Evolutionary conservation across 2,888 invertebrate genomes (phyloP), one percentile per base, ranked within the genome.

Genomic region (Andrena minutula): DNA sequence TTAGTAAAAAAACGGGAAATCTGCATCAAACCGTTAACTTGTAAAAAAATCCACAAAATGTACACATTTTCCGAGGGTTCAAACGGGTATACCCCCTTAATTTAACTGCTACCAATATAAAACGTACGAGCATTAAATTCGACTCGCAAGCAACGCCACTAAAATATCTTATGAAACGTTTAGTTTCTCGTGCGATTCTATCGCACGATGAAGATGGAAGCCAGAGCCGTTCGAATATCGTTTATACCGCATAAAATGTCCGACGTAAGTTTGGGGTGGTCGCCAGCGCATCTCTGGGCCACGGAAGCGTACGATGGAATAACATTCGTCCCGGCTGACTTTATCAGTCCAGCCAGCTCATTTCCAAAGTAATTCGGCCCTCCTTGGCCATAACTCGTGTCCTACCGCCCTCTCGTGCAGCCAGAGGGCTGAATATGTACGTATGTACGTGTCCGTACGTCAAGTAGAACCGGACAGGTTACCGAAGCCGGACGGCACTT

Each of bases 361-460:
- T 85, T 84, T 82, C 84, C 78, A 85, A 81, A 81, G 85, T 85
- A 84, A 85, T 84, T 85, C 64, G 73, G 61, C 79, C 74, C 73
- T 64, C 70, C 71, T 58, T 10, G 64, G 63, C 56, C 78, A 47
- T 85, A 85, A 84, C 78, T 85, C 81, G 74, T 63, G 72, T 72
- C 74, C 76, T 49, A 32, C 30, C 8, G 66, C 26, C 32, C 58
- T 71, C 23, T 26, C 41, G 53, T 64, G 47, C 30, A 53, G 28
- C n/a, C 7, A 16, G 51, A 23, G 56, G 56, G 23, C 20, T 26
- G 56, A 51, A 64, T 49, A 47, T 71, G 63, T 26, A 60, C 60
- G 70, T 35, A 58, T 28, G 56, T 53, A 72, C 65, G 73, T 51
- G 71, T 74, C 47, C 66, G 82, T 70, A 32, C 68, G 82, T 83